phyloP scores from a whole-genome alignment of 2,888 invertebrate species.

The Clostera curtula region DNA sequence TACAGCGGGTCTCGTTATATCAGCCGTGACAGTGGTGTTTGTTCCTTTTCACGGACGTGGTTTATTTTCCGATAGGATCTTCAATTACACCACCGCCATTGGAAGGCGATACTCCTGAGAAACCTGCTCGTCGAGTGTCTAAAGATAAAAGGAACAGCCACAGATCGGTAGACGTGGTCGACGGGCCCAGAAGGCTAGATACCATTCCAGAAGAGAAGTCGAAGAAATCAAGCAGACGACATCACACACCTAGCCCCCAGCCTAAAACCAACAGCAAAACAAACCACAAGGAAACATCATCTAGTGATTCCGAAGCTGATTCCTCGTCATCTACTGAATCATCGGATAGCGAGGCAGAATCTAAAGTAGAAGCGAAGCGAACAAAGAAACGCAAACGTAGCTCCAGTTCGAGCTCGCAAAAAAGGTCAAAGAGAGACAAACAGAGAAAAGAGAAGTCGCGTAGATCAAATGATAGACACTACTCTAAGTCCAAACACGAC shows the following conservation, averaged over 20 bases:
- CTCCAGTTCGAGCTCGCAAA: constrained; percentile 46
- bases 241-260: constrained; percentile 49
- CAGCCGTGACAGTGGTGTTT: too few species aligned
- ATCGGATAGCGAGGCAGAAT: constrained; percentile 39
- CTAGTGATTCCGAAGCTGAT: constrained; percentile 56
- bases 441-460: constrained; percentile 38
- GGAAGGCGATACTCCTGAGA: constrained; percentile 54
- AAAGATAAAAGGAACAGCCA: constrained; percentile 49
- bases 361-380: constrained; percentile 29
- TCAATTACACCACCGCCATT: constrained; percentile 55
- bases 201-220: constrained; percentile 47
- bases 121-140: constrained; percentile 43
- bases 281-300: constrained; percentile 52
- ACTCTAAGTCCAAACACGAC: constrained; percentile 42
- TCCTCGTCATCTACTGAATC: constrained; percentile 41
- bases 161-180: constrained; percentile 46
- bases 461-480: constrained; percentile 37
- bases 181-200: constrained; percentile 45
- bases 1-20: not conserved
- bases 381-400: constrained; percentile 55
- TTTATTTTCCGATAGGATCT: constrained; percentile 32
- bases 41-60: too few species aligned
- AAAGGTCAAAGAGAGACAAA: constrained; percentile 46
- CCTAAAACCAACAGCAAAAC: constrained; percentile 27
- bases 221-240: constrained; percentile 42